Conservation (phyloP, 2,113 vertebrate genomes). For the Dipodomys spectabilis region DNA sequence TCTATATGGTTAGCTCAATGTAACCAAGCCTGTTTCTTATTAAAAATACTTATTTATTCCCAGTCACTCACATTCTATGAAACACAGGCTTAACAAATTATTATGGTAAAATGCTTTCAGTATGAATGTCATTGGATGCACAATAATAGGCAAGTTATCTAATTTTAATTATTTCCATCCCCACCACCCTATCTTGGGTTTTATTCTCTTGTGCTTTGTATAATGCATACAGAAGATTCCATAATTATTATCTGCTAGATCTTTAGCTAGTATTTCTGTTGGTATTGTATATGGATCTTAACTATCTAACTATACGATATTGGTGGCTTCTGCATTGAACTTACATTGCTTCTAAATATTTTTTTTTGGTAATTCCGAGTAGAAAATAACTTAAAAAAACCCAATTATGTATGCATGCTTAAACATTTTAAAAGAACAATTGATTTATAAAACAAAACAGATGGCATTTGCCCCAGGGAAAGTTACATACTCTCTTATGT, state of each 20-base stretch:
- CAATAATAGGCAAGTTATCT: slow-evolving; percentile 63
- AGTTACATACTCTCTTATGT: neutral
- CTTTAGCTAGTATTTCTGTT: neutral
- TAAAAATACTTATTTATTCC: slow-evolving; percentile 48
- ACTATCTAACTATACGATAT: neutral
- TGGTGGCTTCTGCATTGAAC: slow-evolving; percentile 8
- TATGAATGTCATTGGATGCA: slow-evolving; percentile 56
- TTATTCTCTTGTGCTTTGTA: slow-evolving; percentile 46
- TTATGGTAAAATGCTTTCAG: slow-evolving; percentile 63
- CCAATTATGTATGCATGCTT: slow-evolving; percentile 1
- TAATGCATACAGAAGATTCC: neutral
- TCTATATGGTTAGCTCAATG: slow-evolving; percentile 42
- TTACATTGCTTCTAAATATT: slow-evolving; percentile 1
- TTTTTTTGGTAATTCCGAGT: neutral
- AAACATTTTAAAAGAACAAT: slow-evolving; percentile 14
- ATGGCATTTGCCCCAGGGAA: neutral
- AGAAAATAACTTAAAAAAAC: neutral
- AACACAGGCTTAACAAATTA: slow-evolving; percentile 66
- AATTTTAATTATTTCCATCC: slow-evolving; percentile 52
- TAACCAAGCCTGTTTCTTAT: slow-evolving; percentile 54
- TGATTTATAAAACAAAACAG: slow-evolving; percentile 8
- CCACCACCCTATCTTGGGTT: neutral
- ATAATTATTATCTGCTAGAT: slow-evolving; percentile 11
- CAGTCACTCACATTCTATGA: slow-evolving; percentile 38
- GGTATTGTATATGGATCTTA: neutral